A percentile compares a stretch with the other conserved stretches of the same genome.
These are phyloP conservation scores for Clistopyga incitator DNA, from an alignment of 2,888 invertebrate species.

Conservation along the genomic window DNA sequence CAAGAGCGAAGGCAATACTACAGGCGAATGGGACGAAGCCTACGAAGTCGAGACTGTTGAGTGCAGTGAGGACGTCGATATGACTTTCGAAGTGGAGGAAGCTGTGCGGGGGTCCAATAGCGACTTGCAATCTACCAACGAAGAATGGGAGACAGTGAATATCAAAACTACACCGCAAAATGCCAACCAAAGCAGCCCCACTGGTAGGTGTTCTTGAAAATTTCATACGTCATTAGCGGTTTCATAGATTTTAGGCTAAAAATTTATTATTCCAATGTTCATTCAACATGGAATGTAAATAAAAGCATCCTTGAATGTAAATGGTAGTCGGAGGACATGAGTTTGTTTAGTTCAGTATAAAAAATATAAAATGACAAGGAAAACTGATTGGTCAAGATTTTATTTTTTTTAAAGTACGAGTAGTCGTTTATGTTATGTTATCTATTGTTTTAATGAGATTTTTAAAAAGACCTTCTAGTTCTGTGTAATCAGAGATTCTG, in stretches of 20 bases:
- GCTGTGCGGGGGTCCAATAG: conserved; percentile 22
- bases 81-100: conserved; percentile 56
- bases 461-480: no score
- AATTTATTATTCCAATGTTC: no score
- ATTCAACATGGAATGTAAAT: no score
- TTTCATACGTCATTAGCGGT: neutral
- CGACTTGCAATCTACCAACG: conserved; percentile 27
- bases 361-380: no score
- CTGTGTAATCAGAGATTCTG: no score
- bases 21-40: conserved; percentile 54
- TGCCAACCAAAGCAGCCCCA: conserved; percentile 24
- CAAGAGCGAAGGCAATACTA: conserved; percentile 20
- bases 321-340: no score
- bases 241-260: neutral
- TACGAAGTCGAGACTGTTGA: conserved; percentile 51
- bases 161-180: neutral
- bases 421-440: no score
- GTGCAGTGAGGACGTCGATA: conserved; percentile 57
- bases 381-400: no score
- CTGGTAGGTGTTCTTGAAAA: conserved; percentile 35
- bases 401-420: no score
- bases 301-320: no score
- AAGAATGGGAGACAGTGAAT: conserved; percentile 56
- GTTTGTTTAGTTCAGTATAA: no score
- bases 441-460: no score